These are phyloP conservation scores for Cyrtorhinus lividipennis DNA, from an alignment of 1,140 invertebrate genomes.

Conservation along the genomic window DNA sequence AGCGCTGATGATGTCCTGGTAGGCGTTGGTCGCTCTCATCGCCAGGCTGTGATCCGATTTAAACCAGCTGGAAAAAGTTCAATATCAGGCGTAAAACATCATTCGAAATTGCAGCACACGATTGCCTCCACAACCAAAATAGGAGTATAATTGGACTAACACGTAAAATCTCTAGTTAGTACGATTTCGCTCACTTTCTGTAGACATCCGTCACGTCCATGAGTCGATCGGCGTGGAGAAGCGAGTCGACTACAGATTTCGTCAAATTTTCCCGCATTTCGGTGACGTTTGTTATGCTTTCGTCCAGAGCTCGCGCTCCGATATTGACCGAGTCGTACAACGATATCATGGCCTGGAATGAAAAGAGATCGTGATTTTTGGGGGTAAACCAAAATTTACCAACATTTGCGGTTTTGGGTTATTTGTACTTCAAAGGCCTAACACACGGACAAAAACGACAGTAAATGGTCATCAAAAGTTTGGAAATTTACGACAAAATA, in stretches of 20 bases:
- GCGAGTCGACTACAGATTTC: background rate
- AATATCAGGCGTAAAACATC: background rate
- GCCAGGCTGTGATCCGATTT: constrained; percentile 33
- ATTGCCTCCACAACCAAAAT: too few species aligned
- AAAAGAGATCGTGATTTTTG: background rate
- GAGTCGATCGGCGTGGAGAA: constrained; percentile 14
- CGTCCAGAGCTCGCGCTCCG: background rate
- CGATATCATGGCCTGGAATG: constrained; percentile 10
- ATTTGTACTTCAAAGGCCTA: too few species aligned
- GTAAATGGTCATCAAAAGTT: too few species aligned
- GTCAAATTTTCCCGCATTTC: background rate
- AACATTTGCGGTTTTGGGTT: too few species aligned
- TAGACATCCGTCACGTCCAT: constrained; percentile 21
- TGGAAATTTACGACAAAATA: too few species aligned
- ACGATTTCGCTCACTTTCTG: constrained; percentile 21
- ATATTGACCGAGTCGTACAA: constrained; percentile 9
- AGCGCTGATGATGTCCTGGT: constrained; percentile 58
- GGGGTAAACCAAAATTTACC: background rate
- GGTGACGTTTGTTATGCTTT: background rate
- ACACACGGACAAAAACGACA: too few species aligned
- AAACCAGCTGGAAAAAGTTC: constrained; percentile 17
- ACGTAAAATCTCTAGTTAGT: too few species aligned
- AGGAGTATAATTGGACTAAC: too few species aligned
- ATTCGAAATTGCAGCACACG: background rate
- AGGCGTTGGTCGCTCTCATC: constrained; percentile 62